phyloP scores from a whole-genome alignment of 2,888 invertebrate genomes.

The Imbricaverruca yamaguchii region DNA sequence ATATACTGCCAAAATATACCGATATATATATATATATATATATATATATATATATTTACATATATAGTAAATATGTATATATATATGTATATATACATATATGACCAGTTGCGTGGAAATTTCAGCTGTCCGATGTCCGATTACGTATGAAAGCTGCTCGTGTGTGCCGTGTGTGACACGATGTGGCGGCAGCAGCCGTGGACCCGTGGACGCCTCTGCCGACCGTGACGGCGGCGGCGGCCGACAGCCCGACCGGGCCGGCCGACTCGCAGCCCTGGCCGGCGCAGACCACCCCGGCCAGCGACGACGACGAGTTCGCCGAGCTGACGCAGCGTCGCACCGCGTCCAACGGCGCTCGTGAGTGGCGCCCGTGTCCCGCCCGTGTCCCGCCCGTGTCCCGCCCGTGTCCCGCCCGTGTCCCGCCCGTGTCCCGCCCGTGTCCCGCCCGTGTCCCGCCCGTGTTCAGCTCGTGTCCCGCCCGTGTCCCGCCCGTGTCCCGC shows the following conservation, averaged over 20 bases:
- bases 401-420: background rate
- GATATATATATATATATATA: too few relatives aligned
- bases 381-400: background rate
- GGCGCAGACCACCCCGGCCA: background rate
- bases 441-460: background rate
- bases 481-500: background rate
- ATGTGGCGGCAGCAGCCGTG: background rate
- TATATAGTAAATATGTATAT: too few relatives aligned
- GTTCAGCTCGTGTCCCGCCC: too few relatives aligned
- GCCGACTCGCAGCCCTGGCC: background rate
- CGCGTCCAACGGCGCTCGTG: constrained; percentile 24
- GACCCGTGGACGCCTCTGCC: constrained; percentile 28
- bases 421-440: background rate
- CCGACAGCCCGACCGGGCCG: background rate
- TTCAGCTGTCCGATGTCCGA: too few relatives aligned
- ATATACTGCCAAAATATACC: too few relatives aligned
- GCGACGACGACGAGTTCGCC: constrained; percentile 11
- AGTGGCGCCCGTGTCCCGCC: background rate
- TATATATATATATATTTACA: too few relatives aligned
- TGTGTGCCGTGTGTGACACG: too few relatives aligned
- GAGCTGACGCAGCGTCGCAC: constrained; percentile 23
- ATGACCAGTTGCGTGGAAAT: too few relatives aligned
- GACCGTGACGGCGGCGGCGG: background rate
- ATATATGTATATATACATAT: too few relatives aligned
- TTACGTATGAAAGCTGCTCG: too few relatives aligned